Evolutionary conservation across 2,797 vertebrate genomes (phyloP), one percentile per base, ranked within the genome.

Genomic region (Typhlichthys subterraneus): DNA sequence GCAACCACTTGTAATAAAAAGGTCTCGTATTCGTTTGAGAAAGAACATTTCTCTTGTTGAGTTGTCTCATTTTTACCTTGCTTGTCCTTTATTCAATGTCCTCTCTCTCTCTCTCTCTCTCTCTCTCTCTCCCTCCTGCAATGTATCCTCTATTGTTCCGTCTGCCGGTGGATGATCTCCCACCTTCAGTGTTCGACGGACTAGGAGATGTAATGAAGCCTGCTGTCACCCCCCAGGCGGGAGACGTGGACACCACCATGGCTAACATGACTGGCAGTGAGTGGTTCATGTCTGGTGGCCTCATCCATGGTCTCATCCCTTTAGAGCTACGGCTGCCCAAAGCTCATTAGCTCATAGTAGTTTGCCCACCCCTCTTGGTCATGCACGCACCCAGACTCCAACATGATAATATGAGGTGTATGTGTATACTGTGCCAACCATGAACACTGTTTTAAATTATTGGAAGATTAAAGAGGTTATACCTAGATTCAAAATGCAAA

Each of bases 191-290:
- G 77, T 99, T 99, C 89, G 96, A 96, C 88, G 97, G 96, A 75
- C 85, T 99, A 96, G 98, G 97, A 55, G 97, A 99, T 84, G 94
- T 99, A 88, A 95, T 99, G 83, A 97, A 96, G 93, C 98, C 98
- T 78, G 97, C 96, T 13, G 89, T 97, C 92, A 95, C 93, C 80
- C 95, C 97, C 62, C 85, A 97, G 71, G 91, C 93, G 12, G 94
- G 95, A 6, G 96, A 98, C 79, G 94, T 98, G 84, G 98, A 99
- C 82, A 94, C 96, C 0, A 97, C 97, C 74, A 95, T 99, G 88
- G 97, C 97, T 86, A 99, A 94, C 87, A 92, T 99, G 94, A 95
- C 98, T 78, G 96, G 96, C 92, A 99, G 98, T 99, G 93, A 94
- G 97, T 38, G 8, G 33, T 38, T 6, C 4, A 7, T 38, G 23